A percentile compares a stretch with the other conserved stretches of the same genome.
These are phyloP conservation scores for Onychorhynchus coronatus DNA, from an alignment of 2,113 vertebrate species.

Conservation along the genomic window DNA sequence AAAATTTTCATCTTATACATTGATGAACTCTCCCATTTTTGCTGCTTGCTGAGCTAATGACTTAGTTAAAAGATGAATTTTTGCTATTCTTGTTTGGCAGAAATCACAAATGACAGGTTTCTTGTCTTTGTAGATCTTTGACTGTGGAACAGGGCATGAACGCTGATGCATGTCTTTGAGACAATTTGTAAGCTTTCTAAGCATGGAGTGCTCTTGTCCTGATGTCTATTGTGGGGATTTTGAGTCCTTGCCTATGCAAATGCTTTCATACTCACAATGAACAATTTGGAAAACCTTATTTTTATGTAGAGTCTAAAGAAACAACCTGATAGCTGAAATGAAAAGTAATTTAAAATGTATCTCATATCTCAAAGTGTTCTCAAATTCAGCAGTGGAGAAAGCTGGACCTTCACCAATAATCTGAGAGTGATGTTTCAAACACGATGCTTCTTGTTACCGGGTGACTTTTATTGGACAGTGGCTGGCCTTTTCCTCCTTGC, in stretches of 20 bases:
- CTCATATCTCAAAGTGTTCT: neutral
- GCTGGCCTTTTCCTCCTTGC: neutral
- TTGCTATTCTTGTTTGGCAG: neutral
- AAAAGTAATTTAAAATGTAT: neutral
- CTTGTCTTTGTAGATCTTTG: neutral
- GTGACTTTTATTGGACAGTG: neutral
- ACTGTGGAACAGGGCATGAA: neutral
- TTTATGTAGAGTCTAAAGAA: neutral
- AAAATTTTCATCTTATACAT: neutral
- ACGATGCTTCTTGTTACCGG: fast-evolving
- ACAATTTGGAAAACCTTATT: neutral
- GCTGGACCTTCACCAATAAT: neutral
- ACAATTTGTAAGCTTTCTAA: neutral
- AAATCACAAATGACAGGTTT: neutral
- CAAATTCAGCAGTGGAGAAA: neutral
- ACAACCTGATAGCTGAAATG: neutral
- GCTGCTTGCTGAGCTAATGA: neutral
- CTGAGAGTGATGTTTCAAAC: neutral
- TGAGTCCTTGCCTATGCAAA: neutral
- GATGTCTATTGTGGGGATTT: neutral
- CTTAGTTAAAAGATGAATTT: neutral
- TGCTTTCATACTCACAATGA: neutral
- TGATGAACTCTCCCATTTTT: neutral
- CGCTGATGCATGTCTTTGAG: neutral
- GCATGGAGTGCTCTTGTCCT: neutral